Evolutionary conservation across 2,797 vertebrate genomes (phyloP).

Genomic region (Syngnathus rostellatus): DNA sequence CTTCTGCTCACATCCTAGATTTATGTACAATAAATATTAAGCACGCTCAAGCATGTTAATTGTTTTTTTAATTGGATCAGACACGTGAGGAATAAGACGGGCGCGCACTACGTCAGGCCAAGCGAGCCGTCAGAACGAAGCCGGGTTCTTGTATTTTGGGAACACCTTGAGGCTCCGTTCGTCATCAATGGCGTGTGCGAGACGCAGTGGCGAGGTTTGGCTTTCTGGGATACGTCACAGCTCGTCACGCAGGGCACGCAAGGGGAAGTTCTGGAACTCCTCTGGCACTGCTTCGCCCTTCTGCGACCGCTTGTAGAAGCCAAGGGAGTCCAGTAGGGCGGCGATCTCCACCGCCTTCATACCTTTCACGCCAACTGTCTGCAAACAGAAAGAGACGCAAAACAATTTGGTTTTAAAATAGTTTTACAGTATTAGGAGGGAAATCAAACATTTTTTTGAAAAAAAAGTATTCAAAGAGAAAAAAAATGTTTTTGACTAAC

Average conservation of each 20-base stretch:
- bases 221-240: conserved; percentile 63
- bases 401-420: too few species aligned
- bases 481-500: too few species aligned
- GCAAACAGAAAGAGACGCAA: background rate
- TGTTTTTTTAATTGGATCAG: background rate
- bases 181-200: conserved; percentile 50
- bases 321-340: conserved; percentile 71
- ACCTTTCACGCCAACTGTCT: conserved; percentile 69
- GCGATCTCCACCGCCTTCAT: conserved; percentile 74
- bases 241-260: conserved; percentile 69
- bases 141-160: conserved; percentile 40
- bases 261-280: conserved; percentile 72
- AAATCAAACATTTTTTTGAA: background rate
- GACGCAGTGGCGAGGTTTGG: conserved; percentile 43
- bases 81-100: background rate
- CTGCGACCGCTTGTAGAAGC: conserved; percentile 74
- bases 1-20: background rate
- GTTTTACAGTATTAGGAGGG: background rate
- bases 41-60: too few species aligned
- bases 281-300: conserved; percentile 78
- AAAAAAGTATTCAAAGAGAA: too few species aligned
- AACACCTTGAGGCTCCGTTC: conserved; percentile 62
- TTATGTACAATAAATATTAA: background rate
- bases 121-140: conserved; percentile 54
- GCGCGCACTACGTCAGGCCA: conserved; percentile 26